Evolutionary conservation across 2,888 invertebrate genomes (phyloP), one percentile per base, ranked within the genome.

Genomic region (Ochlodes sylvanus): DNA sequence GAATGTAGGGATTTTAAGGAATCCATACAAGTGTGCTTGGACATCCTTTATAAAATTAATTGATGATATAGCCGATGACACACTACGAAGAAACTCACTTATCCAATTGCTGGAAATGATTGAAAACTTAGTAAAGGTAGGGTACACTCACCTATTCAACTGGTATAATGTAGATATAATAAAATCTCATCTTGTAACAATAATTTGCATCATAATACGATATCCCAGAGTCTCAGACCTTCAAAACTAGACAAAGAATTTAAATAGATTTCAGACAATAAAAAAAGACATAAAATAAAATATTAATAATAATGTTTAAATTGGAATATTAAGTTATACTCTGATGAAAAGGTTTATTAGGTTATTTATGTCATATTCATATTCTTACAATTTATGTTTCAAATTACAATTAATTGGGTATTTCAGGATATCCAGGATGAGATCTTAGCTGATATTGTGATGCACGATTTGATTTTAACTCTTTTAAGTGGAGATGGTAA

Each of bases 21-120:
- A 79, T 47, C 81, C 85, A 62, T 72, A 87, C 14, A 75, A 75
- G 64, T 93, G 93, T 75, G 75, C 87, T 44, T 93, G 91, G 90
- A 86, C 77, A 50, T 88, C 90, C 6, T 85, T 86, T 74, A 61
- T 89, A 2, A 65, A 76, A 44, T 80, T 79, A 1, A 77, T 89
- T 68, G 80, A 82, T 54, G 85, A 87, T 67, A 70, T 91, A 57
- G 80, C 85, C 6, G 84, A 85, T 17, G 83, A 84, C 70, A 81
- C 80, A 68, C 73, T 86, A 2, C 81, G 86, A 68, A 80, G 77
- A 71, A 86, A 88, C 73, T 69, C 89, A 15, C 81, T 89, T 52
- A 73, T 77, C 75, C 85, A 86, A 68, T 70, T 88, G 3, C 69
- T 91, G 54, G 71, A 73, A 2, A 70, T 83, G 44, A 68, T 89